Percentiles rank a stretch among this genome's conserved stretches.
These are phyloP conservation scores for Scaptodrosophila lebanonensis DNA, from an alignment of 1,140 invertebrate genomes.

Conservation along the genomic window DNA sequence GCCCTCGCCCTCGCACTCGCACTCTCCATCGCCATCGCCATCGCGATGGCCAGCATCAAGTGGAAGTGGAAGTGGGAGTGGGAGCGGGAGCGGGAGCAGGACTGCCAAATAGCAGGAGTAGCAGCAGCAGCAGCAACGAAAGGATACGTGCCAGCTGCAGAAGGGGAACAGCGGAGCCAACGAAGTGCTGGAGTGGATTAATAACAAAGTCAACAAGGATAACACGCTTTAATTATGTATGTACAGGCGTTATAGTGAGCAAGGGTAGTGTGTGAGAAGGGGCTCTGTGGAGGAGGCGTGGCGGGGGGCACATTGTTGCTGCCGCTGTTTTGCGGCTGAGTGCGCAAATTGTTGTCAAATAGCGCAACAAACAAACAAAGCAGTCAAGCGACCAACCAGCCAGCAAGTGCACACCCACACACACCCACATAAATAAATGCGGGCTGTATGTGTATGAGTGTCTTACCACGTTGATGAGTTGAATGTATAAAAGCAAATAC, in stretches of 20 bases:
- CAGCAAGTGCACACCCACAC: too few relatives aligned
- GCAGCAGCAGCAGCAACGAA: not conserved
- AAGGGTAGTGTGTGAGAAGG: not conserved
- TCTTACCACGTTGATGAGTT: constrained; percentile 22
- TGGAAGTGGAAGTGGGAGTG: not conserved
- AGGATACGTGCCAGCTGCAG: not conserved
- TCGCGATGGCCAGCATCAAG: not conserved
- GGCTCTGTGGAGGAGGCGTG: not conserved
- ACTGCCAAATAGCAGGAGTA: constrained; percentile 7
- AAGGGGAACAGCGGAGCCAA: constrained; percentile 6
- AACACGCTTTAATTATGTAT: constrained; percentile 59
- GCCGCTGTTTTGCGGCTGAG: constrained; percentile 29
- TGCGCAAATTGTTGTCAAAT: constrained; percentile 45
- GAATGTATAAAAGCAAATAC: constrained; percentile 28
- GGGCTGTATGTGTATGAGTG: constrained; percentile 14
- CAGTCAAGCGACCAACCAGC: constrained; percentile 33
- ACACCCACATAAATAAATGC: constrained; percentile 19
- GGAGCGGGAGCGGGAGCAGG: not conserved
- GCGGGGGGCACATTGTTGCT: not conserved
- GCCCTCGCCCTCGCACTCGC: too few relatives aligned
- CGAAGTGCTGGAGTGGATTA: constrained; percentile 49
- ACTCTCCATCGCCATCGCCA: too few relatives aligned
- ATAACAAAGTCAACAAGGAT: constrained; percentile 58
- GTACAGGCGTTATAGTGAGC: constrained; percentile 43
- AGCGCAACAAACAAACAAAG: constrained; percentile 23